Conservation (phyloP, 53 echinoderm and acorn worm species). For the Temnopleurus reevesii region DNA sequence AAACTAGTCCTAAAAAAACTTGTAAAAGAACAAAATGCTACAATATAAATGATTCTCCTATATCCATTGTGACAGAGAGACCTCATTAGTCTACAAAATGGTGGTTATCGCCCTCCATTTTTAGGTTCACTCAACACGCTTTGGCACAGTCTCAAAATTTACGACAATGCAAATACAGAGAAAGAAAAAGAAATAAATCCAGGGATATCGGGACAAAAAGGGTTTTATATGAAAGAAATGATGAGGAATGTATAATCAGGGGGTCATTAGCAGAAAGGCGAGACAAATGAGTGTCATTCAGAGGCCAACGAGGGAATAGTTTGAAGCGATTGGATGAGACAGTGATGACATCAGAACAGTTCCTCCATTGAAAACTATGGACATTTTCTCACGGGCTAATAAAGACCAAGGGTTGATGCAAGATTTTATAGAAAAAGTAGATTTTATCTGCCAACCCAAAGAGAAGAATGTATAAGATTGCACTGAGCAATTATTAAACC, state of each 20-base stretch:
- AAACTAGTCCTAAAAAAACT: no score
- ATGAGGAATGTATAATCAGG: neutral
- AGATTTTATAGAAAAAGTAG: no score
- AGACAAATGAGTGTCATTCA: neutral
- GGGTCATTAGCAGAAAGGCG: neutral
- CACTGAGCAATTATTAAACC: no score
- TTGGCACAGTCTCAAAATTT: conserved; percentile 27
- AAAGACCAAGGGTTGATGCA: neutral
- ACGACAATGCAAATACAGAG: neutral
- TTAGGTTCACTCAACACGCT: neutral
- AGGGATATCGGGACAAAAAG: neutral
- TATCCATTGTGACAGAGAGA: conserved; percentile 5
- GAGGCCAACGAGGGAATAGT: neutral
- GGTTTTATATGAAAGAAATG: conserved; percentile 19
- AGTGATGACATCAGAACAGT: neutral
- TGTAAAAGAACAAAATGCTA: neutral
- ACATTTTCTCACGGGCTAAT: neutral
- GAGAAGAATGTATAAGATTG: no score
- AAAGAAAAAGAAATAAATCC: neutral
- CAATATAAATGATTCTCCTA: neutral
- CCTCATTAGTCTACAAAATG: neutral
- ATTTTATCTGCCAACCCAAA: no score
- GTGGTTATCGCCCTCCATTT: neutral
- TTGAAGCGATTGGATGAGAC: neutral
- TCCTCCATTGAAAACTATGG: neutral